A percentile compares a stretch with the other conserved stretches of the same genome.
phyloP scores from a whole-genome alignment of 2,797 vertebrate species.

The Enoplosus armatus region DNA sequence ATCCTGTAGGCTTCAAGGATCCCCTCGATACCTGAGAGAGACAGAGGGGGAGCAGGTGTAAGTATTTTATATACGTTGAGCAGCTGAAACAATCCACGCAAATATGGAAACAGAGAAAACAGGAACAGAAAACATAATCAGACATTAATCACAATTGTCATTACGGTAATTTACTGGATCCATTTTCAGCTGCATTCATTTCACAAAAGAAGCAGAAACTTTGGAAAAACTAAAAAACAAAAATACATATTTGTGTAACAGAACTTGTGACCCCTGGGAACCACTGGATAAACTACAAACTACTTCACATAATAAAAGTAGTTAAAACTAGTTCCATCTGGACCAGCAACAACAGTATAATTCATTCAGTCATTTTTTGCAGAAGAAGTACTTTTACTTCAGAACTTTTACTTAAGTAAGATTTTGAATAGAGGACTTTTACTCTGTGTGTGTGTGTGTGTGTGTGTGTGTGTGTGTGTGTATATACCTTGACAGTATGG shows the following conservation, averaged over 20 bases:
- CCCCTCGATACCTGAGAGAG: constrained; percentile 89
- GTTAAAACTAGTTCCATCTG: not conserved
- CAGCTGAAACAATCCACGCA: not conserved
- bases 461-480: constrained; percentile 29
- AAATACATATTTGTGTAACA: too few species aligned
- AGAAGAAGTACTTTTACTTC: not conserved
- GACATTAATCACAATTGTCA: too few species aligned
- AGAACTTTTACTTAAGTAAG: not conserved
- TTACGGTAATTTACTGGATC: too few species aligned
- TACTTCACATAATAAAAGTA: too few species aligned
- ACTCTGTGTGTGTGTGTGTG: constrained; percentile 14
- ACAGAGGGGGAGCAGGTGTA: not conserved
- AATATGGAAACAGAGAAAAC: not conserved
- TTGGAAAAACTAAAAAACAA: too few species aligned
- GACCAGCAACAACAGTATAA: not conserved
- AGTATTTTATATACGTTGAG: not conserved
- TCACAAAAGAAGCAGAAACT: too few species aligned
- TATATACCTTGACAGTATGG: constrained; percentile 91
- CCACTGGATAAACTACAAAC: not conserved
- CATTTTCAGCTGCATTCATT: too few species aligned
- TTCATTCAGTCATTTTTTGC: not conserved
- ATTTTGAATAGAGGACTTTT: too few species aligned
- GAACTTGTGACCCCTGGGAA: too few species aligned
- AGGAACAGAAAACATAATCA: too few species aligned
- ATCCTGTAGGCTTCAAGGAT: constrained; percentile 90